Evolutionary conservation across 2,797 vertebrate genomes (phyloP).

Genomic region (Gastrophryne carolinensis): DNA sequence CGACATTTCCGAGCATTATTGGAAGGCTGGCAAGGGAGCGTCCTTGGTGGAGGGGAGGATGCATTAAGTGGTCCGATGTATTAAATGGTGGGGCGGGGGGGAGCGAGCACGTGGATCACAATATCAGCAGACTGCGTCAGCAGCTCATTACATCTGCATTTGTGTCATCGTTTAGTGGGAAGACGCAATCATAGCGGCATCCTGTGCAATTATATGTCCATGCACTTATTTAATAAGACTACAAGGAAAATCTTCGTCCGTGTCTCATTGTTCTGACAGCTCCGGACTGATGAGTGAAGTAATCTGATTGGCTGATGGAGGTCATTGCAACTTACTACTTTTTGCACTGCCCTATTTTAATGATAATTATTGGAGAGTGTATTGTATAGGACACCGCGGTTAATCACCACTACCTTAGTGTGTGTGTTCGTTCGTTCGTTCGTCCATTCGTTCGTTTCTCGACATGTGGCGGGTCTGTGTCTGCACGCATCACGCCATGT

Average conservation of each 20-base stretch:
- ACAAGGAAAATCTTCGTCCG: not conserved
- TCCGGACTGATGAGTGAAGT: not conserved
- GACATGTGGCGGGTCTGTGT: not conserved
- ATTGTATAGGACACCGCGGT: too few relatives aligned
- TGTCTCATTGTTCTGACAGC: too few relatives aligned
- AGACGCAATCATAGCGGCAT: too few relatives aligned
- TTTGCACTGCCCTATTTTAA: not conserved
- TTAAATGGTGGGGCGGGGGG: constrained; percentile 13
- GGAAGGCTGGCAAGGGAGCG: constrained; percentile 36
- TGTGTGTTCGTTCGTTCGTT: too few relatives aligned
- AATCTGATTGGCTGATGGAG: not conserved
- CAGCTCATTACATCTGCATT: constrained; percentile 5
- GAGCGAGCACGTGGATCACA: constrained; percentile 24
- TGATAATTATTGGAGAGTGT: too few relatives aligned
- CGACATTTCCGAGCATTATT: constrained; percentile 1
- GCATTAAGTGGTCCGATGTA: constrained; percentile 25
- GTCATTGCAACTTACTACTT: not conserved
- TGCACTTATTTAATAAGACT: not conserved
- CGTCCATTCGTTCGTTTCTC: too few relatives aligned
- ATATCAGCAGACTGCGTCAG: constrained; percentile 39
- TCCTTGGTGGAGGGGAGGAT: constrained; percentile 10
- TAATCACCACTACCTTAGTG: too few relatives aligned
- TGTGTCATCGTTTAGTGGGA: not conserved
- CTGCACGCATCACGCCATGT: not conserved
- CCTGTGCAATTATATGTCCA: not conserved